Evolutionary conservation across 2,888 invertebrate genomes (phyloP).

Genomic region (Scaptomyza reducta): DNA sequence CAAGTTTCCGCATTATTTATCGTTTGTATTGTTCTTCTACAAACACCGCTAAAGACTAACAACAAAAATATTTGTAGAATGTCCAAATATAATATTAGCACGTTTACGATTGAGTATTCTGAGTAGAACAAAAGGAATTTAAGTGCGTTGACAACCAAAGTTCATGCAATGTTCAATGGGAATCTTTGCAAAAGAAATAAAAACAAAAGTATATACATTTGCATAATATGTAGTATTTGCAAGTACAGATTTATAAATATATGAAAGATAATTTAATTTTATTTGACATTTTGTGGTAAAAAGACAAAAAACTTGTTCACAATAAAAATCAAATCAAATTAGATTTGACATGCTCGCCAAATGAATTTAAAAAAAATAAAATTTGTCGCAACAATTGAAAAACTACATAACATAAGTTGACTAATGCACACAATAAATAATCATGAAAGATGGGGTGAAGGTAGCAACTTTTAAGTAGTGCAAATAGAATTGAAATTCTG

Average conservation of each 20-base stretch:
- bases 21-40: no score
- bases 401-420: slow-evolving; percentile 41
- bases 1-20: no score
- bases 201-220: background rate
- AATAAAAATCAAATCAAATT: slow-evolving; percentile 25
- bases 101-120: slow-evolving; percentile 4
- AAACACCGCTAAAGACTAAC: background rate
- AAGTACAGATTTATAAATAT: slow-evolving; percentile 5
- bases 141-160: slow-evolving; percentile 24
- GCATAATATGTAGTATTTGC: background rate
- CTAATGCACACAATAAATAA: slow-evolving; percentile 68
- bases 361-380: slow-evolving; percentile 50
- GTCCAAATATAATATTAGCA: slow-evolving; percentile 36
- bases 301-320: slow-evolving; percentile 36
- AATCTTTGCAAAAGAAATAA: slow-evolving; percentile 26
- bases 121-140: slow-evolving; percentile 47
- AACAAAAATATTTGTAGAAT: slow-evolving; percentile 26
- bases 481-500: slow-evolving; percentile 27
- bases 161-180: slow-evolving; percentile 34
- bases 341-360: slow-evolving; percentile 45
- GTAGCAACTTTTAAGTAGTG: slow-evolving; percentile 24
- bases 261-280: slow-evolving; percentile 13
- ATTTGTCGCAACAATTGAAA: slow-evolving; percentile 70
- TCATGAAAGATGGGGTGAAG: slow-evolving; percentile 31
- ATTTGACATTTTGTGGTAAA: slow-evolving; percentile 36